phyloP scores from a whole-genome alignment of 1,140 invertebrate species.

The Hesperophylax magnus region DNA sequence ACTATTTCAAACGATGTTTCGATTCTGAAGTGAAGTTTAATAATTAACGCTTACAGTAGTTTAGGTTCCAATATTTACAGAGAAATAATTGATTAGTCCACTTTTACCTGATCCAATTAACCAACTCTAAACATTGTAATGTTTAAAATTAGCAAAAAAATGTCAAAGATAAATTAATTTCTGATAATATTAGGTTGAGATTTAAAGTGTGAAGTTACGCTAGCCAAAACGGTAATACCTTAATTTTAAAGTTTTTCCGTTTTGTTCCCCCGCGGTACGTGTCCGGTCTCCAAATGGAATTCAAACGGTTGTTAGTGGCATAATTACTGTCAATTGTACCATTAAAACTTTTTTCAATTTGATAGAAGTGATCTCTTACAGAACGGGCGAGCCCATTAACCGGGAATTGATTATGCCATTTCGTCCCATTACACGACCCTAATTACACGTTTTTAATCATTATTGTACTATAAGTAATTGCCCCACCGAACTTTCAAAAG shows the following conservation, averaged over 20 bases:
- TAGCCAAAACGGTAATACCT: background rate
- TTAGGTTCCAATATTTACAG: no score
- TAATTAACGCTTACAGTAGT: no score
- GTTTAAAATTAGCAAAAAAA: no score
- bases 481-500: no score
- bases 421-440: background rate
- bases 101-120: no score
- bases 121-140: no score
- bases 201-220: background rate
- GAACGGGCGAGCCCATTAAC: background rate
- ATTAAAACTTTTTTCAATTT: background rate
- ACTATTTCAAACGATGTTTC: no score
- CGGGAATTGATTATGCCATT: background rate
- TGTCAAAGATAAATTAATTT: no score
- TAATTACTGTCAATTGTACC: constrained; percentile 6
- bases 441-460: no score
- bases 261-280: background rate
- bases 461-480: no score
- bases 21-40: no score
- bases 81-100: no score
- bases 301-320: background rate
- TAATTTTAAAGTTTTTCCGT: constrained; percentile 2
- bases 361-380: background rate
- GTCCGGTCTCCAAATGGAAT: background rate
- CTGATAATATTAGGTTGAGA: background rate